Evolutionary conservation across 2,113 vertebrate species (phyloP), one percentile per base, ranked within the genome.

Genomic region (Eublepharis macularius): DNA sequence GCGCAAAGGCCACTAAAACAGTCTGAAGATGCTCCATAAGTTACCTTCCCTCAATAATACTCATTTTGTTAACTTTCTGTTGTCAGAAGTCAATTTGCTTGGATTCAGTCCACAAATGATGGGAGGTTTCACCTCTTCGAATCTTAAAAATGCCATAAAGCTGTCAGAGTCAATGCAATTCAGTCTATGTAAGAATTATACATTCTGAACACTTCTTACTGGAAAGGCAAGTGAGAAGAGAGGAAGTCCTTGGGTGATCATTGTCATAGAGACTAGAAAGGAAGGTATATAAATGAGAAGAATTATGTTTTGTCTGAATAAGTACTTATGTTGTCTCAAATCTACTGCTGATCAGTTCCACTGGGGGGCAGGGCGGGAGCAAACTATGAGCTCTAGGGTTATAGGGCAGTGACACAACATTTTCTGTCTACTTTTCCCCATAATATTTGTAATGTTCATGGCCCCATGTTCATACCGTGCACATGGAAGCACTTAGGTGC

Each of bases 31-130:
- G 65, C 41, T 81, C 36, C 57, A 26, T 41, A 49, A 63, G 39
- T 79, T 60, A 76, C 39, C 39, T 43, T 86, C 77, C 39, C 57
- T 14, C 2, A 2, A 34, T 32, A 17, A 65, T 74, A 85, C 82
- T 80, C 60, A 43, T 81, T 90, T 88, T 78, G 66, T 86, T 86
- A 83, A 36, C 0, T 1, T 87, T 89, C 77, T 86, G 36, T 66
- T 88, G 78, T 78, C 86, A 87, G 86, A 70, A 83, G 82, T 78
- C 80, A 72, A 63, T 82, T 73, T 87, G 86, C 74, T 70, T 82
- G 86, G 54, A 77, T 87, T 78, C 43, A 3, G 41, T 80, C 80
- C 45, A 89, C 68, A 72, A 85, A 85, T 73, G 45, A 79, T 72
- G 45, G 41, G 51, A 36, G 0, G 34, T 10, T 60, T 80, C 78